These are phyloP conservation scores for Eclectus roratus DNA, from an alignment of 2,113 vertebrate species.

Conservation along the genomic window DNA sequence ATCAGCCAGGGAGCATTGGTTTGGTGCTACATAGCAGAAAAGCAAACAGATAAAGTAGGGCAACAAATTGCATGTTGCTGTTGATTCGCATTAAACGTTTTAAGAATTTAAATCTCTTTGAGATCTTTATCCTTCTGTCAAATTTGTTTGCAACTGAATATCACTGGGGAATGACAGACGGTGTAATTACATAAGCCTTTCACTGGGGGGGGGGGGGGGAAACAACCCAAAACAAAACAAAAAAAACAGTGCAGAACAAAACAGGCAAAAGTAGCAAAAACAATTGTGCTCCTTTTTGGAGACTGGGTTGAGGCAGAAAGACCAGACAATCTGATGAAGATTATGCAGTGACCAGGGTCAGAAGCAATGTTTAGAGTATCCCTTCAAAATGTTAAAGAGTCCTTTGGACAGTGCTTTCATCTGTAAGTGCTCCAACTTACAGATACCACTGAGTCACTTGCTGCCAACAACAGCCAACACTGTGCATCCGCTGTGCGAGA, in stretches of 20 bases:
- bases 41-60: background rate
- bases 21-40: background rate
- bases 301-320: background rate
- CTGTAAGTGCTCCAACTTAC: accelerated
- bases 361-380: background rate
- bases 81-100: background rate
- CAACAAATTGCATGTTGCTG: background rate
- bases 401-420: background rate
- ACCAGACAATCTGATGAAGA: background rate
- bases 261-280: background rate
- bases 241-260: background rate
- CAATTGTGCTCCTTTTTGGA: background rate
- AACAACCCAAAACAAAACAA: background rate
- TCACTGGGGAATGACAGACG: background rate
- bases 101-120: slow-evolving; percentile 10
- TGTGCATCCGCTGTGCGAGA: background rate
- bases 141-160: background rate
- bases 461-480: background rate
- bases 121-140: slow-evolving; percentile 1
- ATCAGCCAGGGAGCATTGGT: background rate
- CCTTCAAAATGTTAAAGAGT: background rate
- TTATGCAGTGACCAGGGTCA: background rate
- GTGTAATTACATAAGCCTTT: slow-evolving; percentile 18
- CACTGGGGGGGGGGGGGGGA: background rate
- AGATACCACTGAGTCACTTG: background rate